Evolutionary conservation across 2,797 vertebrate genomes (phyloP), one percentile per base, ranked within the genome.

Genomic region (Diplodus puntazzo): DNA sequence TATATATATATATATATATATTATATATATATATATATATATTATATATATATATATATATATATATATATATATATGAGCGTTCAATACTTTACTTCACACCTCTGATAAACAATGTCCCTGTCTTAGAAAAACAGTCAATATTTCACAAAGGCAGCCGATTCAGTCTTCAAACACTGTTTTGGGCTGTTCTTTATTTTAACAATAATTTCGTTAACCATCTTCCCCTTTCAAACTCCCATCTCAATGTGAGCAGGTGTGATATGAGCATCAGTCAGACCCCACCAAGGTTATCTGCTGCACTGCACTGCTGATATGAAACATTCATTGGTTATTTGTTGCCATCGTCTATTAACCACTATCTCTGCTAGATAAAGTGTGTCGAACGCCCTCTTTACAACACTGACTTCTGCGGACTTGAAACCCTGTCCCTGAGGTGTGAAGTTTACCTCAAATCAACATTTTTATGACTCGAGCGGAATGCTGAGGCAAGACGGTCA

Each of bases 401-500:
- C 50, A 18, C 45, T 67, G 67, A 62, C 52, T 52, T 52, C 48
- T 70, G 48, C 23, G 42, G 42, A 20, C 10, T 49, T 64, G 48
- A 79, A 66, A 42, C 18, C 14, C 18, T 52, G 20, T 23, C 62
- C 50, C 72, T n/a, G 67, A 64, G 46, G 58, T 46, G 23, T 55
- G 45, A 30, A 27, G 21, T 66, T 60, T 49, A 60, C 60, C 6
- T 74, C 48, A 54, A 74, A 75, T 54, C 61, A 77, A 27, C n/a
- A 27, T 71, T 75, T 70, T 79, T 43, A 52, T 46, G 30, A 50
- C 54, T 49, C 27, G 53, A 53, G 69, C 53, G 45, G 25, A 82
- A 66, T 23, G 27, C 48, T n/a, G 53, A 65, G 21, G 58, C 45
- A 48, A 62, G 18, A 8, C 14, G 39, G 39, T 9, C 39, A 2